These are phyloP conservation scores for Sinella curviseta DNA, from an alignment of 1,140 invertebrate species.

Conservation along the genomic window DNA sequence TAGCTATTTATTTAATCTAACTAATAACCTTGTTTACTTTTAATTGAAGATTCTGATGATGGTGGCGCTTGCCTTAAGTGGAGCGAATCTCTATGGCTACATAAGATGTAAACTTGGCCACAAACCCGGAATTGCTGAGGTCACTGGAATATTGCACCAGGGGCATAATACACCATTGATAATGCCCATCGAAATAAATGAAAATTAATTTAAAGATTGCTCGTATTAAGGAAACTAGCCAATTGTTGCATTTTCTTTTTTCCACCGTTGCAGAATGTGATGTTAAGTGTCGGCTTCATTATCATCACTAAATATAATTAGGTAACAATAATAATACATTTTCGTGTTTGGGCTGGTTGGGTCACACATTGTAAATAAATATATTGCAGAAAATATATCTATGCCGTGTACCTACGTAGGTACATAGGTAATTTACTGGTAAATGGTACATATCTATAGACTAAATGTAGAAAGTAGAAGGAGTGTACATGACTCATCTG, in stretches of 20 bases:
- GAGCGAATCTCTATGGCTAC: constrained; percentile 94
- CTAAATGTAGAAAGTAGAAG: no score
- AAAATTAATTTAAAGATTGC: no score
- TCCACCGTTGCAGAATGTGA: not conserved
- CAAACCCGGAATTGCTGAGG: constrained; percentile 55
- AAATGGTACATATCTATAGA: no score
- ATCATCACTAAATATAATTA: not conserved
- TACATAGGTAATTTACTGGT: no score
- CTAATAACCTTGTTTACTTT: no score
- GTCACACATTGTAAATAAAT: constrained; percentile 2
- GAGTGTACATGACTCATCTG: no score
- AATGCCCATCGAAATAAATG: no score
- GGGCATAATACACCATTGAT: constrained; percentile 36
- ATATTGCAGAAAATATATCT: not conserved
- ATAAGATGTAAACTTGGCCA: constrained; percentile 90
- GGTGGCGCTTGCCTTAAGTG: constrained; percentile 83
- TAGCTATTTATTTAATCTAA: constrained; percentile 13
- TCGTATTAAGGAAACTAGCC: no score
- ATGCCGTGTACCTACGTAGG: not conserved
- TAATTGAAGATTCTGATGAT: constrained; percentile 72
- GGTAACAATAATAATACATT: not conserved
- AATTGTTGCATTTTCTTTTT: not conserved
- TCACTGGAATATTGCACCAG: constrained; percentile 39
- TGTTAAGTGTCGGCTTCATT: no score
- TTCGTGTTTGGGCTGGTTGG: not conserved